A percentile compares a stretch with the other conserved stretches of the same genome.
These are phyloP conservation scores for Cebidichthys violaceus DNA, from an alignment of 2,113 vertebrate species.

Conservation along the genomic window DNA sequence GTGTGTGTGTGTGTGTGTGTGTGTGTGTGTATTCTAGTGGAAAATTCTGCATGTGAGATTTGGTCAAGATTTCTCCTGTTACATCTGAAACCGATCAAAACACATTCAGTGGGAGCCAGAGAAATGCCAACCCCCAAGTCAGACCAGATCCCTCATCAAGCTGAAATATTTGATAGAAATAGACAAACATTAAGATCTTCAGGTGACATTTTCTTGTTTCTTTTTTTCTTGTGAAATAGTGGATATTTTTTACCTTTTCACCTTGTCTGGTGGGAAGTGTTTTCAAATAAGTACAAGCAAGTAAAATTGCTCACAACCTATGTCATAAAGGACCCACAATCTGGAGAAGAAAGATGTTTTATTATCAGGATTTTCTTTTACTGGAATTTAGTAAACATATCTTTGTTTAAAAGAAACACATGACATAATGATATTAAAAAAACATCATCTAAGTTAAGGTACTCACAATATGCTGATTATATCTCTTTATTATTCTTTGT, in stretches of 20 bases:
- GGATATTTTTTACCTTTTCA: background rate
- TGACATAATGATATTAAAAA: background rate
- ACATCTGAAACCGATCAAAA: background rate
- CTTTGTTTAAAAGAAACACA: background rate
- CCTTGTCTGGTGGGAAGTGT: background rate
- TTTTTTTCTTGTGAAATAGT: background rate
- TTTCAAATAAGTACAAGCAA: background rate
- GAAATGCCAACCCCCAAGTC: background rate
- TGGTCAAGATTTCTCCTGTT: background rate
- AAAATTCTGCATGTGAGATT: background rate
- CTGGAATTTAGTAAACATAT: background rate
- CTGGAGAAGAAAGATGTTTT: background rate
- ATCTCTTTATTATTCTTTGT: too few relatives aligned
- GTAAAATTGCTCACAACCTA: background rate
- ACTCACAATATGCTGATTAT: too few relatives aligned
- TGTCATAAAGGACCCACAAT: background rate
- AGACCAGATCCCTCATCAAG: background rate
- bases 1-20: constrained; percentile 7
- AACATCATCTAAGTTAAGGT: background rate
- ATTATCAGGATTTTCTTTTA: background rate
- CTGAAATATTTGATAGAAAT: background rate
- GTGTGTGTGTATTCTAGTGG: background rate
- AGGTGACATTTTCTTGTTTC: background rate
- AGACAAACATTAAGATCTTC: background rate
- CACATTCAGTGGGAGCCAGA: background rate